A percentile compares a stretch with the other conserved stretches of the same genome.
Conservation (phyloP, 2,113 vertebrate species). For the Python bivittatus region DNA sequence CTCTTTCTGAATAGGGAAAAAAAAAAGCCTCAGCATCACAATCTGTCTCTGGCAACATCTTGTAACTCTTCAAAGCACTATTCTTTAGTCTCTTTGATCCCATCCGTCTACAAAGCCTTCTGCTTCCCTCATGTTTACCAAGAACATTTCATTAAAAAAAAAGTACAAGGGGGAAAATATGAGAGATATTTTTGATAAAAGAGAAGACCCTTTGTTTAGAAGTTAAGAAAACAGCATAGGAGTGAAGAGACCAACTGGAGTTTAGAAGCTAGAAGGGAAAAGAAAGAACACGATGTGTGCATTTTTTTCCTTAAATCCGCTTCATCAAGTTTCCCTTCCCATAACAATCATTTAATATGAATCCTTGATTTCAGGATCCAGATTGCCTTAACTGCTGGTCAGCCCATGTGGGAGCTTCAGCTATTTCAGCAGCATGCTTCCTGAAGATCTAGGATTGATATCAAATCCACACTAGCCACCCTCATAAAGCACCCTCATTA, state of each 20-base stretch:
- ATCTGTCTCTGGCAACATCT: neutral
- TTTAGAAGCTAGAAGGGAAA: neutral
- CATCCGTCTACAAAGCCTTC: neutral
- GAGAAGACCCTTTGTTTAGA: neutral
- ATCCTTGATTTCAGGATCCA: neutral
- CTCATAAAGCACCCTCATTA: neutral
- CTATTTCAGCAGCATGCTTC: neutral
- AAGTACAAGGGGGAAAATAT: neutral
- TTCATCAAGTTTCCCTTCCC: neutral
- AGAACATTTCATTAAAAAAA: neutral
- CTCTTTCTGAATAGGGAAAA: neutral
- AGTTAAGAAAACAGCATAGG: neutral
- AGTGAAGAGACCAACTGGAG: neutral
- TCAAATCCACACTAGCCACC: neutral
- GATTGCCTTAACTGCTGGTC: neutral
- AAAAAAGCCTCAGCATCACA: neutral
- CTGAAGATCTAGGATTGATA: neutral
- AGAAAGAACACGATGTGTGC: neutral
- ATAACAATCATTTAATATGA: neutral
- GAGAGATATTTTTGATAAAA: neutral
- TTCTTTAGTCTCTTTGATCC: neutral
- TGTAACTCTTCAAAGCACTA: neutral
- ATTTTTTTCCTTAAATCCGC: neutral
- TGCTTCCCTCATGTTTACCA: neutral
- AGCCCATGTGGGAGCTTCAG: neutral